Evolutionary conservation across 1,140 invertebrate genomes (phyloP).

Genomic region (Macrosteles quadrilineatus): DNA sequence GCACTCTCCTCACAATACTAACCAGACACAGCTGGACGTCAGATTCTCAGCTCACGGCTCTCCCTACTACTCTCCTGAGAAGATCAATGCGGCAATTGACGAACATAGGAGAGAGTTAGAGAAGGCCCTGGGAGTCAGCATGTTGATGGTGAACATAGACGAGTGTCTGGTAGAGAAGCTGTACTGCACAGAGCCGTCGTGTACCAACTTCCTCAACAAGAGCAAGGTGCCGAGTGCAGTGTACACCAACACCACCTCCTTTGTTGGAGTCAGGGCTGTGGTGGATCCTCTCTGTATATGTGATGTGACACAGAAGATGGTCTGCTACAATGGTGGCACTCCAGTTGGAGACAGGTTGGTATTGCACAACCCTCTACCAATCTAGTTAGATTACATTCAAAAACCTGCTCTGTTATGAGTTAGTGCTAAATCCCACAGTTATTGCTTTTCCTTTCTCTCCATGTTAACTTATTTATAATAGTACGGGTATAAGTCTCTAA

Average conservation of each 20-base stretch:
- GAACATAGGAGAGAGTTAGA: slow-evolving; percentile 68
- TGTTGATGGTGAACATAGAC: slow-evolving; percentile 85
- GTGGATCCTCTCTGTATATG: slow-evolving; percentile 76
- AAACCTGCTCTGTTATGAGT: too few relatives aligned
- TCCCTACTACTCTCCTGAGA: slow-evolving; percentile 84
- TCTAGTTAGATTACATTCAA: too few relatives aligned
- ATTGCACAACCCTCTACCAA: too few relatives aligned
- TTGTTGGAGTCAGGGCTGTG: slow-evolving; percentile 82
- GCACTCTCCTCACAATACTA: slow-evolving; percentile 62
- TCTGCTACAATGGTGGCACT: slow-evolving; percentile 74
- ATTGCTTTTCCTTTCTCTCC: too few relatives aligned
- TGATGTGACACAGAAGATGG: slow-evolving; percentile 46
- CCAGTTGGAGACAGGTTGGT: slow-evolving; percentile 59
- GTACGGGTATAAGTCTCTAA: too few relatives aligned
- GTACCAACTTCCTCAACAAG: slow-evolving; percentile 69
- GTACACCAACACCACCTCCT: slow-evolving; percentile 86
- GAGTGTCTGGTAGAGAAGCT: slow-evolving; percentile 77
- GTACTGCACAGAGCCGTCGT: slow-evolving; percentile 71
- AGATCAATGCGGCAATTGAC: slow-evolving; percentile 76
- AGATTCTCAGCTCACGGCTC: slow-evolving; percentile 90
- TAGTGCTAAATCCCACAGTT: too few relatives aligned
- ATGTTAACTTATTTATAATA: too few relatives aligned
- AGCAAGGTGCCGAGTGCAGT: slow-evolving; percentile 73
- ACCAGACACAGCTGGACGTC: slow-evolving; percentile 69
- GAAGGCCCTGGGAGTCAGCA: slow-evolving; percentile 65